A percentile compares a stretch with the other conserved stretches of the same genome.
These are phyloP conservation scores for Zingel zingel DNA, from an alignment of 2,113 vertebrate genomes.

Conservation along the genomic window DNA sequence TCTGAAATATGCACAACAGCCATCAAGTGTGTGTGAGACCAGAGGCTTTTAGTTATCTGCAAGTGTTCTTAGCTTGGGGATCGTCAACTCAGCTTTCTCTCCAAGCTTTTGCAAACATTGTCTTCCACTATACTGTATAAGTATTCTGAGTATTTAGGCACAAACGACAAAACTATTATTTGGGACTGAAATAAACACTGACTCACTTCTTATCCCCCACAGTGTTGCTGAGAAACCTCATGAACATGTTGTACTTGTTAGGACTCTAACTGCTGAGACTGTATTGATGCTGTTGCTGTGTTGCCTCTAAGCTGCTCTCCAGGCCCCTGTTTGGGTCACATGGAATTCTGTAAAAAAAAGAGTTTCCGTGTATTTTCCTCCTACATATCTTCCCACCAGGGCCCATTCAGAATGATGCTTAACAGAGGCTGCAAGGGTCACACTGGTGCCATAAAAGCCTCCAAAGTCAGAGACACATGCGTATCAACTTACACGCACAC, in stretches of 20 bases:
- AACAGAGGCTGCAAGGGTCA: slow-evolving; percentile 59
- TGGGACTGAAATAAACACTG: slow-evolving; percentile 35
- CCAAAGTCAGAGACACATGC: slow-evolving; percentile 41
- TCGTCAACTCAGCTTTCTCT: neutral
- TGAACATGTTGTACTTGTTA: slow-evolving; percentile 53
- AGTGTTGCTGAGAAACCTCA: slow-evolving; percentile 18
- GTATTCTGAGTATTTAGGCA: neutral
- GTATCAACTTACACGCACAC: slow-evolving; percentile 20
- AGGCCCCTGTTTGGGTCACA: slow-evolving; percentile 43
- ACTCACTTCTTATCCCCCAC: slow-evolving; percentile 27
- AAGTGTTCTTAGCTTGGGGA: neutral
- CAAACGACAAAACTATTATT: slow-evolving; percentile 20
- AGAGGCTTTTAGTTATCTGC: neutral
- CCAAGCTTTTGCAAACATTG: neutral
- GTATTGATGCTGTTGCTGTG: slow-evolving; percentile 29
- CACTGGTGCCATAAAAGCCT: slow-evolving; percentile 44
- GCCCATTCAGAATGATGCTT: slow-evolving; percentile 43
- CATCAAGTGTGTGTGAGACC: slow-evolving; percentile 25
- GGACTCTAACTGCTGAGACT: slow-evolving; percentile 11
- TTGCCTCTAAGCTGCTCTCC: slow-evolving; percentile 43
- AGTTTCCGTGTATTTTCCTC: slow-evolving; percentile 40
- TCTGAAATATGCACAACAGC: slow-evolving; percentile 38
- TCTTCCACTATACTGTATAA: neutral
- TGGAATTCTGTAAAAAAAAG: slow-evolving; percentile 22
- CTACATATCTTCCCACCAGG: slow-evolving; percentile 44